Conservation (phyloP, 2,888 invertebrate species). For the Drosophila macrothrix region DNA sequence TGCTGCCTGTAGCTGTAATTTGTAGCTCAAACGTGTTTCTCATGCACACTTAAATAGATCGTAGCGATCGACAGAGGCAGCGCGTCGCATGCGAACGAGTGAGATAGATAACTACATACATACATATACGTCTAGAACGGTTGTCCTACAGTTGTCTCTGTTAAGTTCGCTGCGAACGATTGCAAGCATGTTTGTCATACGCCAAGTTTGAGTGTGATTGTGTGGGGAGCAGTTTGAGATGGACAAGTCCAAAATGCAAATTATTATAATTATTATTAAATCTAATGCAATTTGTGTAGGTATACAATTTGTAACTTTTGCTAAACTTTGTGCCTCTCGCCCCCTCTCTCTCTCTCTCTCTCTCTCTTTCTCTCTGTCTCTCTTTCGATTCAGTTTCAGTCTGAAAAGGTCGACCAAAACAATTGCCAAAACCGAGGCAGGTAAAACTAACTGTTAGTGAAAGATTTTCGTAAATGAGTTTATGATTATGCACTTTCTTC, state of each 20-base stretch:
- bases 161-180: neutral
- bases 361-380: neutral
- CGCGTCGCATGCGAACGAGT: constrained; percentile 1
- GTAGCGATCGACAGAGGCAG: neutral
- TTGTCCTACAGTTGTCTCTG: neutral
- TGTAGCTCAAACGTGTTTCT: constrained; percentile 3
- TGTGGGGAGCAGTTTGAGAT: neutral
- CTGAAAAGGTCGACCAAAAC: constrained; percentile 3
- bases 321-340: neutral
- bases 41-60: neutral
- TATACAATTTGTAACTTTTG: neutral
- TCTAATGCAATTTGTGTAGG: neutral
- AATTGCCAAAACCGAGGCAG: constrained; percentile 24
- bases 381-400: constrained; percentile 5
- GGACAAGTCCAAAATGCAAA: neutral
- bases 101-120: neutral
- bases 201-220: neutral
- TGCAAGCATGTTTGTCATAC: neutral
- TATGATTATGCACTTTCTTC: constrained; percentile 57
- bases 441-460: constrained; percentile 33
- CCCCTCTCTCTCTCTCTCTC: too few species aligned
- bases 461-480: constrained; percentile 57
- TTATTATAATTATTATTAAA: neutral
- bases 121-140: neutral
- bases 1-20: neutral